These are phyloP conservation scores for Ochlodes sylvanus DNA, from an alignment of 2,888 invertebrate species.

Conservation along the genomic window DNA sequence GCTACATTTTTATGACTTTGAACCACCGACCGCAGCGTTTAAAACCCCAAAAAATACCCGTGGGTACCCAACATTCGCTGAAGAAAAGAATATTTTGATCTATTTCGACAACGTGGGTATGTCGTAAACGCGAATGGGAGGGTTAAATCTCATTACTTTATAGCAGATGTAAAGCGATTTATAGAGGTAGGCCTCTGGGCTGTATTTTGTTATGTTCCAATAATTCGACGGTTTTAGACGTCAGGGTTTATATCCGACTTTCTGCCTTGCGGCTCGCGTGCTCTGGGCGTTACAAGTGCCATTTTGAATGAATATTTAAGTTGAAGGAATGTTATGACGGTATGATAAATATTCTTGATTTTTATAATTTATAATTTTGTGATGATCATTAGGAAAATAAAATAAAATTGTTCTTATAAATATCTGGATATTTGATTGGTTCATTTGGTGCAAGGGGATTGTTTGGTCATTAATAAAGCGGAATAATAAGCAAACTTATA, in stretches of 20 bases:
- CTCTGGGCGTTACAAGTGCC: conserved; percentile 23
- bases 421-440: too few relatives aligned
- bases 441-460: too few relatives aligned
- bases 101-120: conserved; percentile 63
- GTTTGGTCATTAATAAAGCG: too few relatives aligned
- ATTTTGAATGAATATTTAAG: conserved; percentile 12
- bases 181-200: conserved; percentile 69
- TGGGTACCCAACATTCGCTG: not conserved
- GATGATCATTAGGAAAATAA: too few relatives aligned
- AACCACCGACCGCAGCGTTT: not conserved
- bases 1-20: too few relatives aligned
- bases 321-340: not conserved
- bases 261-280: conserved; percentile 25
- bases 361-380: too few relatives aligned
- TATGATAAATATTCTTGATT: not conserved
- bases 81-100: conserved; percentile 65
- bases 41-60: not conserved
- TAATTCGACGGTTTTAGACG: conserved; percentile 64
- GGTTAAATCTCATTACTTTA: conserved; percentile 83
- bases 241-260: conserved; percentile 27
- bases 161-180: conserved; percentile 80
- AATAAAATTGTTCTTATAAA: too few relatives aligned
- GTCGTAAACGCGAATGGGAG: conserved; percentile 76
- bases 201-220: conserved; percentile 80
- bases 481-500: too few relatives aligned